Percentiles rank a stretch among this genome's conserved stretches.
These are phyloP conservation scores for Gopherus evgoodei DNA, from an alignment of 2,113 vertebrate species.

Conservation along the genomic window DNA sequence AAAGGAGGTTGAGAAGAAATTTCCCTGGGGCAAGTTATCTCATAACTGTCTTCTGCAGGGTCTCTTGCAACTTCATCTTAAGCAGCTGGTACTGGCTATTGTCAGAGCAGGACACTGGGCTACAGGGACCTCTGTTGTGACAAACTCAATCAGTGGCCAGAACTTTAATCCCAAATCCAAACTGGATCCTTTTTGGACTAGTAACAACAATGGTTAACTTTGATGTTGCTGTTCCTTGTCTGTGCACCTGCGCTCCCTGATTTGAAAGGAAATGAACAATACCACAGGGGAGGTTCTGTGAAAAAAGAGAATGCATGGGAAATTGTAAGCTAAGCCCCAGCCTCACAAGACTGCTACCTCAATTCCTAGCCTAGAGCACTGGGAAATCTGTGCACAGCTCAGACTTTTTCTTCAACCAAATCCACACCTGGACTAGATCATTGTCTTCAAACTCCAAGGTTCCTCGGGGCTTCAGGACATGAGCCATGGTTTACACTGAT, in stretches of 20 bases:
- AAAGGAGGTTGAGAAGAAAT: not conserved
- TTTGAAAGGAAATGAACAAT: not conserved
- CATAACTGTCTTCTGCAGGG: not conserved
- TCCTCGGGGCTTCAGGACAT: not conserved
- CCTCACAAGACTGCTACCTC: not conserved
- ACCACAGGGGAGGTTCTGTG: not conserved
- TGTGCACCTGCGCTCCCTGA: not conserved
- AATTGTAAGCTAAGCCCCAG: not conserved
- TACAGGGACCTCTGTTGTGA: not conserved
- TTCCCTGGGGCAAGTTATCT: not conserved
- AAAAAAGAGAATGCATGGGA: not conserved
- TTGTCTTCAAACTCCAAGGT: not conserved
- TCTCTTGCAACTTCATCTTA: not conserved
- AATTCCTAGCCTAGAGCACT: rapidly evolving
- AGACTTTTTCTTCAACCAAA: not conserved
- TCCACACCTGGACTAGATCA: not conserved
- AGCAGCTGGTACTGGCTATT: not conserved
- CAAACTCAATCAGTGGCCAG: not conserved
- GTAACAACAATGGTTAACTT: not conserved
- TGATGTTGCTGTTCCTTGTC: not conserved
- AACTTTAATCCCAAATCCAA: not conserved
- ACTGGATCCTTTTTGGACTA: not conserved
- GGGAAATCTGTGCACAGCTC: not conserved
- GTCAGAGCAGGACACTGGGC: not conserved
- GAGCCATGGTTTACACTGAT: not conserved